phyloP scores from a whole-genome alignment of 2,797 vertebrate species.

The Lycodopsis pacificus region DNA sequence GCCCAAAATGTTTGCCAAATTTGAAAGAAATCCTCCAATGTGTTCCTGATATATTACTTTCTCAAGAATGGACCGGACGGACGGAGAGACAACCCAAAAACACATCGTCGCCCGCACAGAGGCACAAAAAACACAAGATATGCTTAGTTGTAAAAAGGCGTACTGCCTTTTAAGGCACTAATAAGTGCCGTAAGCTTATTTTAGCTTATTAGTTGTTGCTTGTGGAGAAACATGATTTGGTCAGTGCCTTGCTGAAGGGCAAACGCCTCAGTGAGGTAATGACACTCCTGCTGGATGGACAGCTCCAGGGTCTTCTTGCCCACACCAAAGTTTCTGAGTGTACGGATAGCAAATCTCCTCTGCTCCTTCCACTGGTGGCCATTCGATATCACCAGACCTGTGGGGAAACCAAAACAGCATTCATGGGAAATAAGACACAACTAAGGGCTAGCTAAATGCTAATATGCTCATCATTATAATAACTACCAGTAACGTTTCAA shows the following conservation, averaged over 20 bases:
- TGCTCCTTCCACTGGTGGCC: conserved; percentile 72
- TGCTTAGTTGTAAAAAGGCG: too few relatives aligned
- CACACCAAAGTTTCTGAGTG: conserved; percentile 77
- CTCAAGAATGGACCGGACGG: too few relatives aligned
- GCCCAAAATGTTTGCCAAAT: too few relatives aligned
- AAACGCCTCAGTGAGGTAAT: conserved; percentile 67
- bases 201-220: not conserved
- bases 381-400: conserved; percentile 72
- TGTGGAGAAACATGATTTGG: not conserved
- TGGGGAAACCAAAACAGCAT: conserved; percentile 4
- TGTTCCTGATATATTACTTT: too few relatives aligned
- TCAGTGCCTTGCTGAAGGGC: conserved; percentile 61
- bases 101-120: too few relatives aligned
- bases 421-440: not conserved
- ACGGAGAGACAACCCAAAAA: too few relatives aligned
- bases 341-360: conserved; percentile 79
- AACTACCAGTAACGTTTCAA: not conserved
- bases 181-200: too few relatives aligned
- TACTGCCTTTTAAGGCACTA: not conserved
- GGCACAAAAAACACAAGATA: too few relatives aligned
- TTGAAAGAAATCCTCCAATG: too few relatives aligned
- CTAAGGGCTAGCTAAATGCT: not conserved
- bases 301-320: conserved; percentile 74
- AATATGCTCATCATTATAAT: not conserved
- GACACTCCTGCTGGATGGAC: conserved; percentile 73